Conservation (phyloP, 2,113 vertebrate genomes). For the Apodemus sylvaticus region DNA sequence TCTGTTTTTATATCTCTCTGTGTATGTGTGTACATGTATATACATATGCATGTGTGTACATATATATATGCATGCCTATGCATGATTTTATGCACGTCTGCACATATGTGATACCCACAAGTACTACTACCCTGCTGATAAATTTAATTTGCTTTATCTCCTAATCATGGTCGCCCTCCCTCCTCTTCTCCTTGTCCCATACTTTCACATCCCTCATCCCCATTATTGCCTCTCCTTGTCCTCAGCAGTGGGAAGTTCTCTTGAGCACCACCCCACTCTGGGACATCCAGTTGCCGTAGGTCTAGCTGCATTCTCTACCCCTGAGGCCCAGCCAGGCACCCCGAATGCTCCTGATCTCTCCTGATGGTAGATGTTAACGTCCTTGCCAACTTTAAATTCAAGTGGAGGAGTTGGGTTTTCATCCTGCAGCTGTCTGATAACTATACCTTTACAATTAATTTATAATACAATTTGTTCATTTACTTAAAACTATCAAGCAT, state of each 20-base stretch:
- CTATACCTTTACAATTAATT: background rate
- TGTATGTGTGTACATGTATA: fast-evolving
- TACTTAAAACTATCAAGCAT: background rate
- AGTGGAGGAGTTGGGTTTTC: background rate
- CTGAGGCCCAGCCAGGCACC: too few relatives aligned
- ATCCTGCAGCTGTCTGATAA: background rate
- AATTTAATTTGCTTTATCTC: background rate
- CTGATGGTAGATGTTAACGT: background rate
- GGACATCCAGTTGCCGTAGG: too few relatives aligned
- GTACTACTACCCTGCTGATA: background rate
- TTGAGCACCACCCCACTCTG: too few relatives aligned
- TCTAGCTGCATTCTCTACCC: too few relatives aligned
- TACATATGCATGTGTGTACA: background rate
- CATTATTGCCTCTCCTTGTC: too few relatives aligned
- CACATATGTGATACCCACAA: background rate
- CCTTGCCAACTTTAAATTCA: background rate
- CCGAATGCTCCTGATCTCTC: too few relatives aligned
- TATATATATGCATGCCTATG: too few relatives aligned
- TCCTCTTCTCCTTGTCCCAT: too few relatives aligned
- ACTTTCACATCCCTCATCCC: too few relatives aligned
- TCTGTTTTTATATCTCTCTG: background rate
- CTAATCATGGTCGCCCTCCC: too few relatives aligned
- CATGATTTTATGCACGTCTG: background rate
- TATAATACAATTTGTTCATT: background rate
- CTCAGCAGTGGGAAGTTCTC: too few relatives aligned